Evolutionary conservation across 2,888 invertebrate genomes (phyloP), one percentile per base, ranked within the genome.

Genomic region (Bruchidius siliquastri): DNA sequence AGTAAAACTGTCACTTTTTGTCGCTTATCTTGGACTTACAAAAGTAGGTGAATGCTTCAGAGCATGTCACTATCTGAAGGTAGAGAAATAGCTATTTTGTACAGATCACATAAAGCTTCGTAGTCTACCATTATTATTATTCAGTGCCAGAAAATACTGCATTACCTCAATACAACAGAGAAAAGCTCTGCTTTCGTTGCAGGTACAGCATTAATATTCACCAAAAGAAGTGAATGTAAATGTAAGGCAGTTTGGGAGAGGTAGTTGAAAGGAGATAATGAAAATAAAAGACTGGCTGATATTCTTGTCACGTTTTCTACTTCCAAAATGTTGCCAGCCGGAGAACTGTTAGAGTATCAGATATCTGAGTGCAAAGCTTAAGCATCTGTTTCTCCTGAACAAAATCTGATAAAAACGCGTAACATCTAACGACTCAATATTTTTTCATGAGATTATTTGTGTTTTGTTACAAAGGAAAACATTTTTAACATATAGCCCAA

Each of bases 151-250:
- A 49, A 49, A 49, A 49, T 13, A 49, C 18, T 8, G 13, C 49
- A 13, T 49, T 49, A 49, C 13, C 13, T 49, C 13, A 49, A 49
- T 49, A 49, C 18, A 30, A 6, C 30, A 49, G 49, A 49, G 49
- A 3, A 13, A 49, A 49, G 49, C 49, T 49, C 1, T 18, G 49
- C 49, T 49, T 49, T 49, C 13, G 49, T 18, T 3, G 49, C 3
- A 13, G 13, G 49, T 49, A 13, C 49, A 49, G 18, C 49, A 49
- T 49, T 49, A 49, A 18, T 49, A 49, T 49, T 49, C 49, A 49
- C 49, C 49, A 72, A 72, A 32, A 70, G 68, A 32, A 70, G 49
- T 13, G 32, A 70, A 70, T 30, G 49, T 13, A 49, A 49, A 49
- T 49, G 49, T 49, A 49, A 49, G 49, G 49, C 49, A 49, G 49